Evolutionary conservation across 2,797 vertebrate species (phyloP).

Genomic region (Enteromius viviparus): DNA sequence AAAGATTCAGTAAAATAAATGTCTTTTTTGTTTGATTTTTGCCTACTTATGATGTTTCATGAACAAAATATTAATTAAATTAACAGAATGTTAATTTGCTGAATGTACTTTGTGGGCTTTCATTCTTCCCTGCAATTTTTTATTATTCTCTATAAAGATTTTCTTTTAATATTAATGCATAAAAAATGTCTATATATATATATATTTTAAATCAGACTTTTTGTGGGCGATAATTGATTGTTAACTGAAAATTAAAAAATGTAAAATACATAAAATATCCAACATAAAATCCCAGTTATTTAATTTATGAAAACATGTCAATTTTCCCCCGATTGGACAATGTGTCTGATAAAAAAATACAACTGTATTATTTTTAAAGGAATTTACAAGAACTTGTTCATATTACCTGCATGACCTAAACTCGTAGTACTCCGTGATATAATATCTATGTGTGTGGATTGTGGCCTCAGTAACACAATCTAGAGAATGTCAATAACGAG

Average conservation of each 20-base stretch:
- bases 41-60: not conserved
- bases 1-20: not conserved
- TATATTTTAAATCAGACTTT: too few relatives aligned
- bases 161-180: not conserved
- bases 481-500: slow-evolving; percentile 22
- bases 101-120: not conserved
- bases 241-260: too few relatives aligned
- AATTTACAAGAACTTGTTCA: not conserved
- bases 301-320: not conserved
- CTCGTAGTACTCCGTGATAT: not conserved
- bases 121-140: not conserved
- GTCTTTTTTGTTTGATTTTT: too few relatives aligned
- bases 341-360: not conserved
- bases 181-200: too few relatives aligned
- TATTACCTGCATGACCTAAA: not conserved
- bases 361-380: too few relatives aligned
- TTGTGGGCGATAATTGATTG: too few relatives aligned
- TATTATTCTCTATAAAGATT: not conserved
- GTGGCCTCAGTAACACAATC: slow-evolving; percentile 18
- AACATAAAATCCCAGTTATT: not conserved
- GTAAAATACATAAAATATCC: too few relatives aligned
- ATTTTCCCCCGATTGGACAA: not conserved
- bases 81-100: not conserved
- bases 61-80: not conserved
- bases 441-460: not conserved